Conservation (phyloP, 2,888 invertebrate genomes). For the Acronicta alni region DNA sequence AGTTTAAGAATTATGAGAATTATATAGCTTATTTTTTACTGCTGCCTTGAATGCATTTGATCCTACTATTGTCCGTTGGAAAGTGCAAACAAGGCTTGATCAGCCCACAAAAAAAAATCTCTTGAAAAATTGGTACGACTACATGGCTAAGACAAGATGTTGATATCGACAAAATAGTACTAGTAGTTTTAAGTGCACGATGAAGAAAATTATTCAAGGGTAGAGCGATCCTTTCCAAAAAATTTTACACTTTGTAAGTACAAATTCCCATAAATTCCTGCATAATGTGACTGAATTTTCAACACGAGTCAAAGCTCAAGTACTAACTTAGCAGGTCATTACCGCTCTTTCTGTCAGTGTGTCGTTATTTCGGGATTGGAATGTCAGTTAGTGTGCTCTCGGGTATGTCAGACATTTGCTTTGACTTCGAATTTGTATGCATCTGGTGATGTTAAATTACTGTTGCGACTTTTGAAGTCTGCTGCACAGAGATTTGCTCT, state of each 20-base stretch:
- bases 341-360: constrained; percentile 51
- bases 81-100: no score
- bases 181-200: no score
- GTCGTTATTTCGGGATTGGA: constrained; percentile 63
- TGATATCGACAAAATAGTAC: no score
- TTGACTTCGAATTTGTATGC: constrained; percentile 52
- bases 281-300: constrained; percentile 25
- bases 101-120: no score
- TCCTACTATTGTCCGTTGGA: no score
- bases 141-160: no score
- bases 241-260: constrained; percentile 21
- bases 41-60: no score
- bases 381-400: constrained; percentile 44
- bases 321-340: constrained; percentile 55
- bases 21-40: no score
- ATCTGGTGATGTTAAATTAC: constrained; percentile 29
- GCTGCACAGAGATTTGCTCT: background rate
- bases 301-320: constrained; percentile 40
- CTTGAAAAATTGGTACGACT: no score
- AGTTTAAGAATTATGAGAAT: no score
- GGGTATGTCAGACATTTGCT: constrained; percentile 58
- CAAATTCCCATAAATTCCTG: constrained; percentile 31
- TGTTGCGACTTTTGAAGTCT: constrained; percentile 1
- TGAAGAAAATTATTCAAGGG: background rate
- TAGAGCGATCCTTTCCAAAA: constrained; percentile 6